Percentiles rank a stretch among this genome's conserved stretches.
phyloP scores from a whole-genome alignment of 2,888 invertebrate species.

The Lithosia quadra region DNA sequence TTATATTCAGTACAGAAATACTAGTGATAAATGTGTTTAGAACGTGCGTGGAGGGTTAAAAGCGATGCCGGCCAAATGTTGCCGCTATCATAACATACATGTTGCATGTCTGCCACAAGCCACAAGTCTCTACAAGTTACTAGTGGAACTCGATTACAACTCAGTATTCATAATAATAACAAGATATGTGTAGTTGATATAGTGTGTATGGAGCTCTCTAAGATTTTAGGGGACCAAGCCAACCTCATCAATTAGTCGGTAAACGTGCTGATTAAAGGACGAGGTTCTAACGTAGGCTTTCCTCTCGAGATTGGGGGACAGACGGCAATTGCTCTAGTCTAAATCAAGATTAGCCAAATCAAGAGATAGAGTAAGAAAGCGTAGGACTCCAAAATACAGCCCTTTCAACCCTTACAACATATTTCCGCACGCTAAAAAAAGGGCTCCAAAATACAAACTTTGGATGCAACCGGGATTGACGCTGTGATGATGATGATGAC shows the following conservation, averaged over 20 bases:
- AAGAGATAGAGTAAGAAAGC: too few relatives aligned
- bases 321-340: too few relatives aligned
- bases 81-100: conserved; percentile 40
- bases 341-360: too few relatives aligned
- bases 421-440: too few relatives aligned
- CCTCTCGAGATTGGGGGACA: too few relatives aligned
- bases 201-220: not conserved
- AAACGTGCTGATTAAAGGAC: too few relatives aligned
- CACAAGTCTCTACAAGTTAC: conserved; percentile 31
- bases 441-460: not conserved
- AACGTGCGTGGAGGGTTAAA: conserved; percentile 33
- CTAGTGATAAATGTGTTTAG: conserved; percentile 22
- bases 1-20: not conserved
- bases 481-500: not conserved
- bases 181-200: too few relatives aligned
- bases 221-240: not conserved
- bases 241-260: too few relatives aligned
- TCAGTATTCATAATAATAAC: not conserved
- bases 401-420: too few relatives aligned
- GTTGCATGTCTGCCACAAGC: conserved; percentile 44
- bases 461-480: not conserved
- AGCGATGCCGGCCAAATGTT: conserved; percentile 46
- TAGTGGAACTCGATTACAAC: conserved; percentile 30
- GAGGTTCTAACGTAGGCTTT: too few relatives aligned
- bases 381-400: too few relatives aligned